A percentile compares a stretch with the other conserved stretches of the same genome.
Conservation (phyloP, 2,797 vertebrate species). For the Spinus pinus region DNA sequence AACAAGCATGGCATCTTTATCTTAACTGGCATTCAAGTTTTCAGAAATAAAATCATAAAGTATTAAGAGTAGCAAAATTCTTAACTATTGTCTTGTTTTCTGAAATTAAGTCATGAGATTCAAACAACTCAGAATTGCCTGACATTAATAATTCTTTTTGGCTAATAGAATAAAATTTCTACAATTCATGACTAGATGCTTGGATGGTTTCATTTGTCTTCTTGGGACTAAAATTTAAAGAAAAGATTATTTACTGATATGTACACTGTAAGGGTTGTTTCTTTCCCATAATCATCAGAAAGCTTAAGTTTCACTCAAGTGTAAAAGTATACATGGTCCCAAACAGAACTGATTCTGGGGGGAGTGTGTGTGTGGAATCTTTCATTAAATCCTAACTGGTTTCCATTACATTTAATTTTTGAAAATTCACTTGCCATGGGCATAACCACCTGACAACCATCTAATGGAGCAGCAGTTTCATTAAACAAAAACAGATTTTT, state of each 20-base stretch:
- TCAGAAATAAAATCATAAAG: neutral
- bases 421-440: neutral
- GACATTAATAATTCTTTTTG: neutral
- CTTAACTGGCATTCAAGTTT: neutral
- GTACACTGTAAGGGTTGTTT: neutral
- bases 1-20: neutral
- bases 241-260: neutral
- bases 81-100: neutral
- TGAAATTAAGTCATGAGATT: neutral
- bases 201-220: neutral
- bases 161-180: neutral
- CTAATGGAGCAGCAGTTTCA: neutral
- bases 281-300: neutral
- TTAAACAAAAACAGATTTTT: neutral
- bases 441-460: neutral
- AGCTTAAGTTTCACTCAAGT: neutral
- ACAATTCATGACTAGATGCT: neutral
- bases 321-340: neutral
- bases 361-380: fast-evolving
- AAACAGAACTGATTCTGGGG: neutral
- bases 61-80: neutral
- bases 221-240: neutral
- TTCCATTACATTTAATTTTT: neutral
- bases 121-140: neutral
- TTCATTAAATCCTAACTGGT: neutral